Conservation (phyloP, 2,113 vertebrate species). For the Butorides virescens region DNA sequence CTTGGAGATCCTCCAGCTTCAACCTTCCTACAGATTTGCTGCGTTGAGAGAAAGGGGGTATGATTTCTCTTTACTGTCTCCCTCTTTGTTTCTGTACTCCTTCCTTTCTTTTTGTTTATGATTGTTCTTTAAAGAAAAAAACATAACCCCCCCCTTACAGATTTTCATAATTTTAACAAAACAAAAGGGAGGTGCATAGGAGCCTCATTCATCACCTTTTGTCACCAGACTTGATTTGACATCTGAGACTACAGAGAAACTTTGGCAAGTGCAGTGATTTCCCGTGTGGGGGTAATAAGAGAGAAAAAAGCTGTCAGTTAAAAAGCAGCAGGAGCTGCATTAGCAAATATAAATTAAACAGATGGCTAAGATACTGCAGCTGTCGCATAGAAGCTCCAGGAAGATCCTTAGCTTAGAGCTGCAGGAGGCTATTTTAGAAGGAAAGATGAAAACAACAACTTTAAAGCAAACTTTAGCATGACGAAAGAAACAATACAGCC, state of each 20-base stretch:
- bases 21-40: neutral
- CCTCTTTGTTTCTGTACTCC: neutral
- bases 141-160: neutral
- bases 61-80: neutral
- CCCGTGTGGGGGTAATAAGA: conserved; percentile 61
- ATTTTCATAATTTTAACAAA: neutral
- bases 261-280: conserved; percentile 54
- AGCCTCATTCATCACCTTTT: conserved; percentile 46
- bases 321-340: conserved; percentile 68
- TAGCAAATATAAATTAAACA: conserved; percentile 72
- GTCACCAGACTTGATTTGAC: conserved; percentile 51
- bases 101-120: neutral
- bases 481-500: neutral
- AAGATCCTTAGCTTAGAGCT: conserved; percentile 55
- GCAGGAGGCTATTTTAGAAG: conserved; percentile 47
- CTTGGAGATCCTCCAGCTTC: neutral
- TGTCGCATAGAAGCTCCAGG: conserved; percentile 47
- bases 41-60: neutral
- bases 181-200: neutral
- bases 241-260: conserved; percentile 52
- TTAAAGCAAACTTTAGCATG: neutral
- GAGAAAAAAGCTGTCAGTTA: conserved; percentile 61
- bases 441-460: conserved; percentile 27
- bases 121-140: neutral
- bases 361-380: conserved; percentile 67